Percentiles rank a stretch among this genome's conserved stretches.
Evolutionary conservation across 1,140 invertebrate species (phyloP).

Genomic region (Drosophila pandora): DNA sequence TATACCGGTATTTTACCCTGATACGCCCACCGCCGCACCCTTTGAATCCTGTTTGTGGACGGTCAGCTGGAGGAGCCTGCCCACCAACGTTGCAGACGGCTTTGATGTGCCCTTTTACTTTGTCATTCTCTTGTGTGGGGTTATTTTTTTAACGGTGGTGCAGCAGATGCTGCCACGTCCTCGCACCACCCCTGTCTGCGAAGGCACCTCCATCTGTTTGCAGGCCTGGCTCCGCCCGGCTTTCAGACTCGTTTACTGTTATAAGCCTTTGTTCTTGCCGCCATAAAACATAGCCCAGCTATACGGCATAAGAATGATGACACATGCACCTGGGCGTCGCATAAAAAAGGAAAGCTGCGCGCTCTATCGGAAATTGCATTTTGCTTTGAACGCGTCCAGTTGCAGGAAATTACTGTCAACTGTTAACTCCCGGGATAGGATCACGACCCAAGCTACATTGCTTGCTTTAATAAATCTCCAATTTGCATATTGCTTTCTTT

Average conservation of each 20-base stretch:
- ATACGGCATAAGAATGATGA: constrained; percentile 27
- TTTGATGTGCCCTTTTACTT: constrained; percentile 60
- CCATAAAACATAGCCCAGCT: constrained; percentile 54
- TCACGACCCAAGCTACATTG: constrained; percentile 9
- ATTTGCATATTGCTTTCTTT: constrained; percentile 41
- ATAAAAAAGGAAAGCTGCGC: constrained; percentile 41
- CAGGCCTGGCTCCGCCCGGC: constrained; percentile 3
- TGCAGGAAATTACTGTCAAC: constrained; percentile 74
- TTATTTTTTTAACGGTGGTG: constrained; percentile 23
- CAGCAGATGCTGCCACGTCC: constrained; percentile 20
- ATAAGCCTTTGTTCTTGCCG: constrained; percentile 42
- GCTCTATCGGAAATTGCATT: constrained; percentile 75
- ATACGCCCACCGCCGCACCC: neutral
- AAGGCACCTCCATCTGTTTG: neutral
- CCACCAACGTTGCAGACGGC: constrained; percentile 10
- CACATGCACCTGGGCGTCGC: constrained; percentile 36
- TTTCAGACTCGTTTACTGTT: constrained; percentile 27
- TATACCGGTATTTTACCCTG: neutral
- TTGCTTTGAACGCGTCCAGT: constrained; percentile 58
- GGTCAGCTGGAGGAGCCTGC: constrained; percentile 34
- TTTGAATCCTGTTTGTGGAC: constrained; percentile 1
- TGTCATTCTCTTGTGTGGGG: constrained; percentile 43
- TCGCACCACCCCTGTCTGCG: neutral
- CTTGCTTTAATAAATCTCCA: constrained; percentile 49
- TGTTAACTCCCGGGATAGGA: constrained; percentile 37